A percentile compares a stretch with the other conserved stretches of the same genome.
Conservation (phyloP, 2,888 invertebrate genomes). For the Philaethria dido region DNA sequence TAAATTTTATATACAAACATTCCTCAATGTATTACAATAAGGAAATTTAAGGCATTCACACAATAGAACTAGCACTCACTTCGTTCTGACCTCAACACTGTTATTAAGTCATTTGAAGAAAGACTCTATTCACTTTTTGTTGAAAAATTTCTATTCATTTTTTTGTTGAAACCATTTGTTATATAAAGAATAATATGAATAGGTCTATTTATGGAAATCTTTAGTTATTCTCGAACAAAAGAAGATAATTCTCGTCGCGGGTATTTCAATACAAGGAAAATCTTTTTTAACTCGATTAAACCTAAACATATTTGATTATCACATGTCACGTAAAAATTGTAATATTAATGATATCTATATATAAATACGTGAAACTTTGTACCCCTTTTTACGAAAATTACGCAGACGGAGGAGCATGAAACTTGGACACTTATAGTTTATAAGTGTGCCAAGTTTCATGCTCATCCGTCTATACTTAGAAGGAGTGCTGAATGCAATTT, state of each 20-base stretch:
- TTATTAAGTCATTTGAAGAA: conserved; percentile 16
- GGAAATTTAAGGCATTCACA: background rate
- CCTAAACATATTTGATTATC: too few relatives aligned
- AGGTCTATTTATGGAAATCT: conserved; percentile 16
- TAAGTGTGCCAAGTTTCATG: too few relatives aligned
- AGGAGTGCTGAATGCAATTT: too few relatives aligned
- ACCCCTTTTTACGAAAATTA: too few relatives aligned
- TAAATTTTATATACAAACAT: background rate
- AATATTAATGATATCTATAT: too few relatives aligned
- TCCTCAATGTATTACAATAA: background rate
- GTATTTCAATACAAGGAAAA: background rate
- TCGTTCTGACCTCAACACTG: conserved; percentile 11
- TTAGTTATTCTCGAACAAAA: background rate
- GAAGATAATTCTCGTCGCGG: background rate
- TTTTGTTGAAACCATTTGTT: conserved; percentile 13
- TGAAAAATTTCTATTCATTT: conserved; percentile 11
- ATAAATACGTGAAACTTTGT: too few relatives aligned
- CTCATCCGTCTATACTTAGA: too few relatives aligned
- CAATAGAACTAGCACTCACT: background rate
- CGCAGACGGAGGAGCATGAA: too few relatives aligned
- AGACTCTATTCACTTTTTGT: conserved; percentile 14
- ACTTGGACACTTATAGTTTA: too few relatives aligned
- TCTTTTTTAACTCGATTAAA: background rate
- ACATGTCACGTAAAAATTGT: too few relatives aligned
- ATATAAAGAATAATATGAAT: conserved; percentile 13